Conservation (phyloP, 2,888 invertebrate genomes). For the Macaria liturata region DNA sequence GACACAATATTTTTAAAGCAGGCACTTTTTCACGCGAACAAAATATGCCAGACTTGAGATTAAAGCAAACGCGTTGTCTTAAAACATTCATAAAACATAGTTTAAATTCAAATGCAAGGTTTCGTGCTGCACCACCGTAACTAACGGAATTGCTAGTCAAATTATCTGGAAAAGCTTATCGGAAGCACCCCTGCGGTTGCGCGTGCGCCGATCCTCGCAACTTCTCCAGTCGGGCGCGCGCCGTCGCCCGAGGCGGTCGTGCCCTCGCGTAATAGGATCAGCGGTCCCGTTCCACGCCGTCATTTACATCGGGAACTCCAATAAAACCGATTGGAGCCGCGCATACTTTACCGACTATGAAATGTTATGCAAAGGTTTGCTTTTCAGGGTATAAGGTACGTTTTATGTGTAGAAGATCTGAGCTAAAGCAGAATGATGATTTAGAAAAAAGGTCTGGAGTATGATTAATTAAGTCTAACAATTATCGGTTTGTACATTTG, state of each 20-base stretch:
- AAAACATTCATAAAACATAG: no score
- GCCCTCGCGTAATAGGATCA: slow-evolving; percentile 64
- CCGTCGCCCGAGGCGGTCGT: slow-evolving; percentile 69
- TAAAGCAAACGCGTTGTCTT: no score
- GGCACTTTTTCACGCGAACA: no score
- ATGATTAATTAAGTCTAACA: no score
- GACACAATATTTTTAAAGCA: no score
- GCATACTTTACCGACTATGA: slow-evolving; percentile 23
- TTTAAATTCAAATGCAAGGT: no score
- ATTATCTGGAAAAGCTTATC: slow-evolving; percentile 41
- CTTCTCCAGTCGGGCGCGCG: slow-evolving; percentile 70
- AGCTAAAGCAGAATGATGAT: no score
- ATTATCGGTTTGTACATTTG: no score
- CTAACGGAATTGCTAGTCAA: slow-evolving; percentile 29
- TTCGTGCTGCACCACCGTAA: slow-evolving; percentile 1
- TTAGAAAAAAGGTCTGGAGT: no score
- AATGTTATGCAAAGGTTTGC: slow-evolving; percentile 4
- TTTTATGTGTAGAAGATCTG: no score
- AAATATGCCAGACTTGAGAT: no score
- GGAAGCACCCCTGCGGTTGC: slow-evolving; percentile 54
- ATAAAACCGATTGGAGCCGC: slow-evolving; percentile 43
- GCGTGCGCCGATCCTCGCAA: slow-evolving; percentile 50
- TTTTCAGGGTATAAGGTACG: no score
- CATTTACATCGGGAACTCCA: slow-evolving; percentile 48
- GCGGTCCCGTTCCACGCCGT: slow-evolving; percentile 54